Base-by-base conservation (phyloP, 2,888 invertebrate species). In the Pseudanteris insignis region DNA sequence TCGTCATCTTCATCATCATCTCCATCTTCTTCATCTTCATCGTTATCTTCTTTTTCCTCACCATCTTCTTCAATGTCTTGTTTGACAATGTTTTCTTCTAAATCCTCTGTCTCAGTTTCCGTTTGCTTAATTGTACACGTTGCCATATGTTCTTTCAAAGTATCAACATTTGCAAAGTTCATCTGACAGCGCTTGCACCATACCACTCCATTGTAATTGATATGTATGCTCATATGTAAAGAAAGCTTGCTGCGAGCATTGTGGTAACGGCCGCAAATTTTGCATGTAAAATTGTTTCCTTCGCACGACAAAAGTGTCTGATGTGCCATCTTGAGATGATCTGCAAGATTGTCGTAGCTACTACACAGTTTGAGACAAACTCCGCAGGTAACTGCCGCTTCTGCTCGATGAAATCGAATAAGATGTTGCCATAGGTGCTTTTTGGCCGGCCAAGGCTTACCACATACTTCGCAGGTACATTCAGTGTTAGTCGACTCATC, bases 391-490 rank as follows among this genome's bases (percentile, higher is more conserved):
- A 84, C 84, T 0, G 85, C 85, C 0, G 85, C 85, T 25, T 83
- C 84, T 6, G 80, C 73, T 38, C 84, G 82, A 70, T 86, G 86
- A 67, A 85, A 85, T 4, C 86, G 79, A 26, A 83, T 82, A 41
- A 85, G 77, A 71, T 86, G 86, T 67, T 85, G 85, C 86, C 86
- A 86, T 0, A 86, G 73, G 65, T 85, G 85, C 64, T 85, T 85
- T 63, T 85, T 85, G 0, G 84, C 85, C 1, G 85, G 85, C 85
- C 85, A 86, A 6, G 82, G 83, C 68, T 85, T 86, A 3, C 82
- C 81, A 63, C 86, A 86, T n/a, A 85, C 83, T 65, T 85, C 85
- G 64, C 86, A 80, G 0, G 77, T 73, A 32, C 79, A 80, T 15
- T 77, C 79, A 5, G 79, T 80, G 21, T 80, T 79, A 0, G 79